Percentiles rank a stretch among this genome's conserved stretches.
Evolutionary conservation across 2,113 vertebrate genomes (phyloP).

Genomic region (Dendropsophus ebraccatus): DNA sequence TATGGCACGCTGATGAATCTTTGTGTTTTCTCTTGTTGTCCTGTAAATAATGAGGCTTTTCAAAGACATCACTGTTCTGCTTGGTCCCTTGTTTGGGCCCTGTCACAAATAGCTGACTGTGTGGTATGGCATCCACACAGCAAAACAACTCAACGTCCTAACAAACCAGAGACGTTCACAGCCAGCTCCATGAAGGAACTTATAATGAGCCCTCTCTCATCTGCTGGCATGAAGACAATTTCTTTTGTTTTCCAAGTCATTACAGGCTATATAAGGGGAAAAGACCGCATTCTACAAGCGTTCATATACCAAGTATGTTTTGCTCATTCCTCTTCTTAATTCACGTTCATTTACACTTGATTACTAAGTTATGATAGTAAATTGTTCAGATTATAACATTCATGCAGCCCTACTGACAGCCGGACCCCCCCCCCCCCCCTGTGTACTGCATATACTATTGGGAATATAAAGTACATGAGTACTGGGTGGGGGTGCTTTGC

Average conservation of each 20-base stretch:
- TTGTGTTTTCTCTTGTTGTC: conserved; percentile 46
- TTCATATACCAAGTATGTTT: background rate
- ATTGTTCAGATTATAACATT: no score
- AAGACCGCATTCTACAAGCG: background rate
- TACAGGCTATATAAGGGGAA: background rate
- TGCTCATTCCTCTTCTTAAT: background rate
- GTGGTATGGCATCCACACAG: conserved; percentile 36
- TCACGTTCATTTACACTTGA: background rate
- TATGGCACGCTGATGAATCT: conserved; percentile 16
- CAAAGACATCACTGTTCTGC: conserved; percentile 34
- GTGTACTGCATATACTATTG: no score
- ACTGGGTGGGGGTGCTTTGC: no score
- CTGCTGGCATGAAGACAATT: background rate
- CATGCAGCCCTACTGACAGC: no score
- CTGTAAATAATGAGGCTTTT: conserved; percentile 47
- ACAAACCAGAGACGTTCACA: conserved; percentile 44
- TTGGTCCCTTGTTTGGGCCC: conserved; percentile 10
- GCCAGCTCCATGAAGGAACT: conserved; percentile 34
- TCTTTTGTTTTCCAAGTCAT: background rate
- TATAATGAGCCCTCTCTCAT: conserved; percentile 41
- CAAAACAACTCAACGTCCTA: conserved; percentile 56
- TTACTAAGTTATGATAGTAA: background rate
- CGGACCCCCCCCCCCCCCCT: no score
- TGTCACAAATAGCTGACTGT: conserved; percentile 52
- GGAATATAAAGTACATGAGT: no score